Evolutionary conservation across 30 jellyfish, hydroid and myxozoan species (phyloP).

Genomic region (Rhopilema esculentum): DNA sequence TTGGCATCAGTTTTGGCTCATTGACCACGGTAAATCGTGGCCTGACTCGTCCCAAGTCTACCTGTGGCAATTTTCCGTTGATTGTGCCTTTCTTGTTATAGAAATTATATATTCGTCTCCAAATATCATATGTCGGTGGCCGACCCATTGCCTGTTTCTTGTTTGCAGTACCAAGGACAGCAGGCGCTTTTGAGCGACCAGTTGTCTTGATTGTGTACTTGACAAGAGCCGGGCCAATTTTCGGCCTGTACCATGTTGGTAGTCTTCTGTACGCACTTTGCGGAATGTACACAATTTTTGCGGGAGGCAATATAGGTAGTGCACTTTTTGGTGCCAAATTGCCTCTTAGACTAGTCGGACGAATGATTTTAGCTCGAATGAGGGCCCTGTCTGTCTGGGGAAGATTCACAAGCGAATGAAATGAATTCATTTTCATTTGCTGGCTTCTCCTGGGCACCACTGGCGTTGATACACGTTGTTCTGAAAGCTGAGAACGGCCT

Average conservation of each 20-base stretch:
- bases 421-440: background rate
- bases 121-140: conserved; percentile 45
- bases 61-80: background rate
- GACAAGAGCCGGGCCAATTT: conserved; percentile 72
- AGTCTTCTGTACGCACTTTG: conserved; percentile 59
- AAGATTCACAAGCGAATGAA: conserved; percentile 33
- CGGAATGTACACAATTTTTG: conserved; percentile 55
- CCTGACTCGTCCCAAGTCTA: background rate
- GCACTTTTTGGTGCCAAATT: conserved; percentile 21
- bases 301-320: conserved; percentile 17
- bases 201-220: conserved; percentile 55
- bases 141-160: conserved; percentile 43
- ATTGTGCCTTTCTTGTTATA: conserved; percentile 50
- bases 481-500: conserved; percentile 36
- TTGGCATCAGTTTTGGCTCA: background rate
- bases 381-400: conserved; percentile 96
- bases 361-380: conserved; percentile 77
- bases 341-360: conserved; percentile 40
- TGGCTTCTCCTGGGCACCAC: conserved; percentile 4
- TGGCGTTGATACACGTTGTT: conserved; percentile 8
- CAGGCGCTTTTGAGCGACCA: conserved; percentile 1
- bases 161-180: conserved; percentile 31
- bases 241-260: conserved; percentile 83
- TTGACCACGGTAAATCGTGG: background rate
- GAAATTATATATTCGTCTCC: conserved; percentile 66